phyloP scores from a whole-genome alignment of 2,113 vertebrate species.

The Pseudopipra pipra region DNA sequence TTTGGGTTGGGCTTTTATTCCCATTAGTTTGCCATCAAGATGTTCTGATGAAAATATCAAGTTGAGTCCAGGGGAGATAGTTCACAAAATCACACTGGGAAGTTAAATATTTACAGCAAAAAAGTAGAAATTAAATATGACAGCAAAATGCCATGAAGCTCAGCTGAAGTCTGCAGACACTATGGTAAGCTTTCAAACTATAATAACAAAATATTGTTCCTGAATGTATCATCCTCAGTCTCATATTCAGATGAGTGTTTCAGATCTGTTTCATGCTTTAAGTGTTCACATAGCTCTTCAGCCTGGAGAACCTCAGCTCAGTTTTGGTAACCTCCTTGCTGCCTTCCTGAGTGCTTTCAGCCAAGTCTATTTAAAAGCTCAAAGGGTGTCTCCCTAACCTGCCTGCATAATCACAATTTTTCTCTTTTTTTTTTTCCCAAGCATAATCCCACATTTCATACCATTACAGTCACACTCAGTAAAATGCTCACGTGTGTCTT shows the following conservation, averaged over 20 bases:
- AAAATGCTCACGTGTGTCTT: not conserved
- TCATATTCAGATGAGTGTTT: rapidly evolving
- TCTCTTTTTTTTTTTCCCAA: not conserved
- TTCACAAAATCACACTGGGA: not conserved
- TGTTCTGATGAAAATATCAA: not conserved
- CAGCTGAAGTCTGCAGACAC: not conserved
- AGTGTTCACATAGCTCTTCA: not conserved
- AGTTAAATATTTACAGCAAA: not conserved
- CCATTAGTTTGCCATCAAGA: not conserved
- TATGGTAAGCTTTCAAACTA: not conserved
- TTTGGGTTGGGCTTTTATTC: not conserved
- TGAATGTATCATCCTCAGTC: not conserved
- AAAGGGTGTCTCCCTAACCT: not conserved
- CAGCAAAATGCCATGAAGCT: not conserved
- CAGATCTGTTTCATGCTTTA: not conserved
- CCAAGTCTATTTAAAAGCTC: not conserved
- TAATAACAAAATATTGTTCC: not conserved
- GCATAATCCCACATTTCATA: not conserved
- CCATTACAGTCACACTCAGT: not conserved
- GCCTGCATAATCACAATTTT: not conserved
- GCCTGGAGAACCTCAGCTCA: not conserved
- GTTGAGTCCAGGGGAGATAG: not conserved
- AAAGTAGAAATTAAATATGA: not conserved
- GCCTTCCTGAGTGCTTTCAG: not conserved
- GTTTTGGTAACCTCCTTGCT: not conserved